These are phyloP conservation scores for Stenotaenia linearis DNA, from an alignment of 2,888 invertebrate genomes.

Conservation along the genomic window DNA sequence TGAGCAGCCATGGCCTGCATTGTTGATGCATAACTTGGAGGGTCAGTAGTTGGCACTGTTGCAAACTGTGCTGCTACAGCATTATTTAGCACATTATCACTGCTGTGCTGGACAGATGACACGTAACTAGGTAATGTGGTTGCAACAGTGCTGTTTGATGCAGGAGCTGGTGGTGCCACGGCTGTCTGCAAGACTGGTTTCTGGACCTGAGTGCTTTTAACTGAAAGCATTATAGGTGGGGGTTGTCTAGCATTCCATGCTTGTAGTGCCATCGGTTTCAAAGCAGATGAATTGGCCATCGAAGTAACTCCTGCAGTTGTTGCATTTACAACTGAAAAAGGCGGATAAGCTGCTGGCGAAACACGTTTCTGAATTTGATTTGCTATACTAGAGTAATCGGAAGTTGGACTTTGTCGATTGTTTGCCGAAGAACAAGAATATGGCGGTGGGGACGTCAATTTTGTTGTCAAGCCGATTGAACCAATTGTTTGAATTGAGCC, in stretches of 20 bases:
- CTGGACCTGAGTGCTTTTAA: constrained; percentile 90
- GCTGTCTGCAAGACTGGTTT: constrained; percentile 93
- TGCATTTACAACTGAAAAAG: constrained; percentile 46
- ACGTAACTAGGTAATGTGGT: background rate
- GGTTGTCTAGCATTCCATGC: constrained; percentile 82
- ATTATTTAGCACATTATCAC: background rate
- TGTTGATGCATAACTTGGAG: constrained; percentile 85
- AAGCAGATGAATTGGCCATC: constrained; percentile 35
- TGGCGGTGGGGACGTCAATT: constrained; percentile 53
- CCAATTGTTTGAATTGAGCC: constrained; percentile 54
- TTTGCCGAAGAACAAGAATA: constrained; percentile 80
- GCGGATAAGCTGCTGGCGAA: constrained; percentile 8
- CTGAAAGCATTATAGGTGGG: constrained; percentile 94
- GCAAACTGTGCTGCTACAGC: background rate
- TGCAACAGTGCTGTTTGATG: constrained; percentile 15
- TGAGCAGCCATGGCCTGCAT: constrained; percentile 72
- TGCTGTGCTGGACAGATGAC: background rate
- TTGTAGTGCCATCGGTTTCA: constrained; percentile 61
- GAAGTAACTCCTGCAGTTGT: constrained; percentile 32
- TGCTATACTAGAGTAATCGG: constrained; percentile 55
- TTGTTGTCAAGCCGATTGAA: constrained; percentile 49
- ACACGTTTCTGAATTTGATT: background rate
- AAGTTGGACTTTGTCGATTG: constrained; percentile 77
- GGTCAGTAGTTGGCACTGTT: constrained; percentile 67
- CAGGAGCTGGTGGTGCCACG: constrained; percentile 71